Conservation (phyloP, 1,140 invertebrate species). For the Harpegnathos saltator region DNA sequence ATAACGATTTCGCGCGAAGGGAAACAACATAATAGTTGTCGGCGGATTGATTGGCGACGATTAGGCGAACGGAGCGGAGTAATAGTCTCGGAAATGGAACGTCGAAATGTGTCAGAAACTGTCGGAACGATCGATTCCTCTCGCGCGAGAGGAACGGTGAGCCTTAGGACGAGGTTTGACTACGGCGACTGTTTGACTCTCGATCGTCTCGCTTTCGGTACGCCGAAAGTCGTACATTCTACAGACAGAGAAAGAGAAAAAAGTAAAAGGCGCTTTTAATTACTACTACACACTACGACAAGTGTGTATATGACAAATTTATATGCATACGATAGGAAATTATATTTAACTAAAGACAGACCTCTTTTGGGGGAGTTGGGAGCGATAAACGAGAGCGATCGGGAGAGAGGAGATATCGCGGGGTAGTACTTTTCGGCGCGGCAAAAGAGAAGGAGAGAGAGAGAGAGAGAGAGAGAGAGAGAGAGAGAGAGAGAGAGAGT, state of each 20-base stretch:
- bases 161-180: conserved; percentile 71
- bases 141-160: conserved; percentile 65
- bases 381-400: conserved; percentile 27
- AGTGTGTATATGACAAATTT: conserved; percentile 75
- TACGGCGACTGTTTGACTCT: conserved; percentile 73
- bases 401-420: conserved; percentile 25
- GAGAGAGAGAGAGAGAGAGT: neutral
- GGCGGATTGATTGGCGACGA: conserved; percentile 44
- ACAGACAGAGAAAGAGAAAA: conserved; percentile 54
- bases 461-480: conserved; percentile 12
- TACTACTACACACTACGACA: conserved; percentile 60
- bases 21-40: conserved; percentile 44
- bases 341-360: conserved; percentile 72
- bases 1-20: conserved; percentile 64
- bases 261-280: conserved; percentile 74
- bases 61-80: conserved; percentile 7
- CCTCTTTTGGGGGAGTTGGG: conserved; percentile 19
- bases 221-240: conserved; percentile 71
- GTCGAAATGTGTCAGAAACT: conserved; percentile 30
- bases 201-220: conserved; percentile 65
- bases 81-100: conserved; percentile 36
- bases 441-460: conserved; percentile 22
- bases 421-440: neutral
- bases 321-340: conserved; percentile 74
- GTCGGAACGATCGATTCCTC: conserved; percentile 38